Conservation (phyloP, 2,888 invertebrate genomes). For the Drosophila birchii region DNA sequence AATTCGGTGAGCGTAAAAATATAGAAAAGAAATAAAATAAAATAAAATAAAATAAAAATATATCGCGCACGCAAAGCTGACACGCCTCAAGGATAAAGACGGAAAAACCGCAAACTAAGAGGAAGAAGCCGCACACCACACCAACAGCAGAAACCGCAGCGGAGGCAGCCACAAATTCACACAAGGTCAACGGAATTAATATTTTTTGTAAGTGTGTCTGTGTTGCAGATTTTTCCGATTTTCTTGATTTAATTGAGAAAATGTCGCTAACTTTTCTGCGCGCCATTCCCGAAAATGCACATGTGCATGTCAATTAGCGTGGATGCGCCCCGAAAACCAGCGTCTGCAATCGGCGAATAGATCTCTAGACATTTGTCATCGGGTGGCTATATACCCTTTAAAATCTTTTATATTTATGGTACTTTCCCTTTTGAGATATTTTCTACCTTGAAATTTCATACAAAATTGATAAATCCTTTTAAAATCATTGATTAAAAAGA, state of each 20-base stretch:
- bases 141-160: slow-evolving; percentile 38
- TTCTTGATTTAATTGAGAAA: slow-evolving; percentile 54
- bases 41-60: slow-evolving; percentile 32
- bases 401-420: not conserved
- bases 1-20: slow-evolving; percentile 37
- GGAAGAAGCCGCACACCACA: slow-evolving; percentile 36
- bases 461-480: too few relatives aligned
- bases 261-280: slow-evolving; percentile 34
- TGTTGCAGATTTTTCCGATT: slow-evolving; percentile 10
- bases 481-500: not conserved
- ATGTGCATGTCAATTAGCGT: slow-evolving; percentile 76
- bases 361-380: not conserved
- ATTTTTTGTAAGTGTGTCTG: slow-evolving; percentile 81
- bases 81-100: slow-evolving; percentile 46
- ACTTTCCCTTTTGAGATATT: not conserved
- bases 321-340: slow-evolving; percentile 38
- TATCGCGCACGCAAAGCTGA: slow-evolving; percentile 53
- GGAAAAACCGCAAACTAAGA: slow-evolving; percentile 31
- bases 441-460: not conserved
- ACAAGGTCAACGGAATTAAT: slow-evolving; percentile 83
- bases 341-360: slow-evolving; percentile 21
- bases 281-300: slow-evolving; percentile 50
- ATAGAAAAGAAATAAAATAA: slow-evolving; percentile 6
- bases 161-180: slow-evolving; percentile 62
- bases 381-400: not conserved